These are phyloP conservation scores for Pteronotus mesoamericanus DNA, from an alignment of 2,797 vertebrate genomes.

Conservation along the genomic window DNA sequence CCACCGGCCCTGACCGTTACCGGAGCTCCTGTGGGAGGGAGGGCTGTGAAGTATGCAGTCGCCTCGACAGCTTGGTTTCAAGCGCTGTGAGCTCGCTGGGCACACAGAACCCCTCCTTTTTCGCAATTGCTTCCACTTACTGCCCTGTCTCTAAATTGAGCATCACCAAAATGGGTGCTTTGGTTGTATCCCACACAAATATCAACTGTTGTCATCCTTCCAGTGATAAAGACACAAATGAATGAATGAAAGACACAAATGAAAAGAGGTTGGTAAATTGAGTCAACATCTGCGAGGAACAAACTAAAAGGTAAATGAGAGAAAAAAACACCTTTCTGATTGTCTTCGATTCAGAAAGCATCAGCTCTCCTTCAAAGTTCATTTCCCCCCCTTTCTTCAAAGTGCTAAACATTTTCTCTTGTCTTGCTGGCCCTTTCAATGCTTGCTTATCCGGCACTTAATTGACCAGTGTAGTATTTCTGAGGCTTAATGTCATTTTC, in stretches of 20 bases:
- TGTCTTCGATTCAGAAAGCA: not conserved
- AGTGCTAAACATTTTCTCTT: not conserved
- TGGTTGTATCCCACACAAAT: not conserved
- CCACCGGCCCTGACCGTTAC: no score
- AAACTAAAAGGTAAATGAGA: not conserved
- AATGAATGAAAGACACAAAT: not conserved
- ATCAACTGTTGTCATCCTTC: not conserved
- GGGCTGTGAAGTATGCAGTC: no score
- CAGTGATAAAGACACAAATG: not conserved
- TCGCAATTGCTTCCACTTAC: not conserved
- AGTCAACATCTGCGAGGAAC: not conserved
- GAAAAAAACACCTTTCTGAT: not conserved
- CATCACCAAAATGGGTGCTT: not conserved
- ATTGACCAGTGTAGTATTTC: slow-evolving; percentile 65
- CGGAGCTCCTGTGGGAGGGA: not conserved
- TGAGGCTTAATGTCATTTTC: slow-evolving; percentile 70
- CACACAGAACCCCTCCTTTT: not conserved
- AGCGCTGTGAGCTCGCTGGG: not conserved
- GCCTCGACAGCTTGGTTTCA: not conserved
- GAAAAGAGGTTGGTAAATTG: not conserved
- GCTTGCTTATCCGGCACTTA: not conserved
- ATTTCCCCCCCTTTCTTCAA: not conserved
- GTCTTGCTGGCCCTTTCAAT: not conserved
- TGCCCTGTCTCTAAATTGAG: not conserved
- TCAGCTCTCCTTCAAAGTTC: not conserved